phyloP scores from a whole-genome alignment of 1,140 invertebrate species.

The Bombus balteatus region DNA sequence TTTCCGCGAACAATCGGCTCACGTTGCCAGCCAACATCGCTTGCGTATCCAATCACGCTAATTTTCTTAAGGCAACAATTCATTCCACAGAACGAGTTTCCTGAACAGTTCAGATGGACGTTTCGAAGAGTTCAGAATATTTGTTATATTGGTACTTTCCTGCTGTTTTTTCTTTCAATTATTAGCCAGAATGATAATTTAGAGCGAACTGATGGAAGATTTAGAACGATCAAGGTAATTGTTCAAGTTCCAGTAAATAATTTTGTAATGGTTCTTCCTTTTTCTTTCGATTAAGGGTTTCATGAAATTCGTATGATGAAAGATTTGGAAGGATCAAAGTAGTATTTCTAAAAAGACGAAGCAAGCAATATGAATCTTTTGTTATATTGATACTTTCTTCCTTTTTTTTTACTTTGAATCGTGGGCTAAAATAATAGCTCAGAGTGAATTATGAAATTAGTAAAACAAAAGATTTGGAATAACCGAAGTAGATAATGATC shows the following conservation, averaged over 20 bases:
- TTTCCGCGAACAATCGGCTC: background rate
- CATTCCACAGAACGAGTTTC: background rate
- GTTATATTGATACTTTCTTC: no score
- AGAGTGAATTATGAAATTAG: background rate
- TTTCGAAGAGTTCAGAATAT: background rate
- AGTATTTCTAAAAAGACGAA: no score
- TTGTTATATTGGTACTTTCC: background rate
- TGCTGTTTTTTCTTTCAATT: background rate
- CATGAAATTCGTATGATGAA: no score
- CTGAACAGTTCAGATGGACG: no score
- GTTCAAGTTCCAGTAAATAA: rapidly evolving
- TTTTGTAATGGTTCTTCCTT: background rate
- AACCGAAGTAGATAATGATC: background rate
- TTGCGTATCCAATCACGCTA: no score
- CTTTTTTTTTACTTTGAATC: no score
- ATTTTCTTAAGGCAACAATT: background rate
- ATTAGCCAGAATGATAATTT: background rate
- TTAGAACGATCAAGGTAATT: background rate
- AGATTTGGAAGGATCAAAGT: no score
- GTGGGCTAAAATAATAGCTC: no score
- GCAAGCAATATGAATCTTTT: no score
- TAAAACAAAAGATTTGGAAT: background rate
- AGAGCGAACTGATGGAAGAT: background rate
- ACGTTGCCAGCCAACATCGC: background rate
- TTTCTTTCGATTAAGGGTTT: background rate